These are phyloP conservation scores for Eidolon helvum DNA, from an alignment of 2,113 vertebrate species.

Conservation along the genomic window DNA sequence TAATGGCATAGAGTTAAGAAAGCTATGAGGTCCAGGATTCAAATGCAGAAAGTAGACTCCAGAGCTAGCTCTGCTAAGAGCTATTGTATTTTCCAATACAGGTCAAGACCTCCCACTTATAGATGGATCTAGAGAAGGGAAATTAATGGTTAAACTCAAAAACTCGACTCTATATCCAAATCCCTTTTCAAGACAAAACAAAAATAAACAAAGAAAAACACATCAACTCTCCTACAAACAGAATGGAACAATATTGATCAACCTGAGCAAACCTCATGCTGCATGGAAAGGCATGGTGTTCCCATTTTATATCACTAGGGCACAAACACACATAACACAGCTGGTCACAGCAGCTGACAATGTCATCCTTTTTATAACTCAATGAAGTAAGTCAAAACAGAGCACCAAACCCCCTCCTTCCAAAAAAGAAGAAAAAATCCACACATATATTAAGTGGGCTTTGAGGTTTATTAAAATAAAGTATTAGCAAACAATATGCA, in stretches of 20 bases:
- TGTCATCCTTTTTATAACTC: neutral
- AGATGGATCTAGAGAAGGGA: neutral
- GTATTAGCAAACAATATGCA: constrained; percentile 83
- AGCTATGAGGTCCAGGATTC: neutral
- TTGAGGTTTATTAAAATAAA: constrained; percentile 86
- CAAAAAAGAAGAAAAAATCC: neutral
- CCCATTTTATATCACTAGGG: neutral
- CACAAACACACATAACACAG: neutral
- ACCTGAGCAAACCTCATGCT: neutral
- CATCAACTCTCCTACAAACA: neutral
- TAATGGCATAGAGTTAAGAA: neutral
- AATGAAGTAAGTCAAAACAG: neutral
- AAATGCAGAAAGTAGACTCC: neutral
- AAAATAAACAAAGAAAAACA: neutral
- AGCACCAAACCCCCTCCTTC: neutral
- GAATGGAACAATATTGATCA: neutral
- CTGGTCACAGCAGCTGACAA: neutral
- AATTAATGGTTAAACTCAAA: neutral
- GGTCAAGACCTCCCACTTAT: neutral
- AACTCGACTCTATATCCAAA: neutral
- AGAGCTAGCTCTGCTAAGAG: neutral
- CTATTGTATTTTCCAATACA: neutral
- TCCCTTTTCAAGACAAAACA: neutral
- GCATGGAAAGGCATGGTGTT: neutral
- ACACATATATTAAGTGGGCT: constrained; percentile 8